phyloP scores from a whole-genome alignment of 2,797 vertebrate genomes.

The Protosalanx chinensis region DNA sequence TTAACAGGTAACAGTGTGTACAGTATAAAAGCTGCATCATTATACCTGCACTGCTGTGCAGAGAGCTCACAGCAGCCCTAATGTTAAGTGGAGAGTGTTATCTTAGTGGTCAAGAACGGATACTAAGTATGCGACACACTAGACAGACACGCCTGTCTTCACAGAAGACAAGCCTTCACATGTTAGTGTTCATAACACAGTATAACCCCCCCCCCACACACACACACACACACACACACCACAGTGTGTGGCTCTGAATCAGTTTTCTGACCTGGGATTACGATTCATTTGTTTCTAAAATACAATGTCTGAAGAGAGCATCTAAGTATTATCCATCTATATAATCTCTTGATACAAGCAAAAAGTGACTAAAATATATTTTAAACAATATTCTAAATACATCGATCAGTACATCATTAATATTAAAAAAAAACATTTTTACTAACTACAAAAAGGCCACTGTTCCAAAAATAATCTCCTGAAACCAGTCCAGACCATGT shows the following conservation, averaged over 20 bases:
- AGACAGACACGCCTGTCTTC: conserved; percentile 24
- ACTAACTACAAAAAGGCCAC: background rate
- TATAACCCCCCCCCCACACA: no score
- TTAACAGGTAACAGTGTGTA: no score
- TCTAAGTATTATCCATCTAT: background rate
- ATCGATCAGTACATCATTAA: background rate
- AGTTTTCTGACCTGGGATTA: background rate
- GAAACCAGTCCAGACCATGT: background rate
- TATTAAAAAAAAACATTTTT: background rate
- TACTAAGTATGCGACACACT: background rate
- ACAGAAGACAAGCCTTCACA: conserved; percentile 35
- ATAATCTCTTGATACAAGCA: background rate
- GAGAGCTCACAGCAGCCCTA: no score
- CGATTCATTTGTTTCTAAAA: background rate
- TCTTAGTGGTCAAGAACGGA: background rate
- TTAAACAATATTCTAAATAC: background rate
- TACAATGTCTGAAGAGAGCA: background rate
- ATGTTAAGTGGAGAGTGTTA: background rate
- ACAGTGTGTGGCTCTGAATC: background rate
- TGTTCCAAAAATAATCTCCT: background rate
- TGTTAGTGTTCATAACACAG: conserved; percentile 36
- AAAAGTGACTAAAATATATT: background rate
- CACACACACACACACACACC: no score
- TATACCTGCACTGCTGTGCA: no score
- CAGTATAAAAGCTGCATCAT: no score